Percentiles rank a stretch among this genome's conserved stretches.
Conservation (phyloP, 2,888 invertebrate genomes). For the Caenorhabditis macrosperma region DNA sequence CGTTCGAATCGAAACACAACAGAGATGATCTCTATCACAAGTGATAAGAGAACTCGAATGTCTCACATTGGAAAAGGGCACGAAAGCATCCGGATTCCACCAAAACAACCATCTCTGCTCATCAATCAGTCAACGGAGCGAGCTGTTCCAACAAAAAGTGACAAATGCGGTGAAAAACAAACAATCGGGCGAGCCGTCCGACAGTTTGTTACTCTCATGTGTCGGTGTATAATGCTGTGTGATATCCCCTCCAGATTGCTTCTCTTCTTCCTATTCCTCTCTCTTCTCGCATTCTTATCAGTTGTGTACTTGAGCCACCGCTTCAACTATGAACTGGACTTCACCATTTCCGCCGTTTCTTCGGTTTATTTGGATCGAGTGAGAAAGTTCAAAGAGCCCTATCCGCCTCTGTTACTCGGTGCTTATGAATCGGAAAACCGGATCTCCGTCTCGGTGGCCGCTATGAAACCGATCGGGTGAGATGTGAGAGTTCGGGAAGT, state of each 20-base stretch:
- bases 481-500: neutral
- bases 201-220: neutral
- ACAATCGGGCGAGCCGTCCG: neutral
- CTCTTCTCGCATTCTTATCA: slow-evolving; percentile 20
- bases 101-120: no score
- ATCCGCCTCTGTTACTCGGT: slow-evolving; percentile 35
- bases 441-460: slow-evolving; percentile 41
- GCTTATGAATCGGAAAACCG: slow-evolving; percentile 18
- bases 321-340: slow-evolving; percentile 12
- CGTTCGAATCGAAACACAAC: no score
- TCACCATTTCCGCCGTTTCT: slow-evolving; percentile 8
- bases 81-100: neutral
- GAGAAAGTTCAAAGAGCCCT: slow-evolving; percentile 26
- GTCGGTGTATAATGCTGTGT: neutral
- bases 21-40: no score
- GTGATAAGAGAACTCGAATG: no score
- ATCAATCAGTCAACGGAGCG: neutral
- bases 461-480: slow-evolving; percentile 41
- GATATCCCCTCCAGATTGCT: slow-evolving; percentile 7
- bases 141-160: slow-evolving; percentile 34
- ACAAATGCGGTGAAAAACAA: neutral
- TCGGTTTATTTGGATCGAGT: slow-evolving; percentile 25
- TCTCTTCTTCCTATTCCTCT: slow-evolving; percentile 6
- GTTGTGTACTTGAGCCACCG: slow-evolving; percentile 12
- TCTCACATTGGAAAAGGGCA: no score